Percentiles rank a stretch among this genome's conserved stretches.
phyloP scores from a whole-genome alignment of 2,888 invertebrate species.

The Cephus sareptanus region DNA sequence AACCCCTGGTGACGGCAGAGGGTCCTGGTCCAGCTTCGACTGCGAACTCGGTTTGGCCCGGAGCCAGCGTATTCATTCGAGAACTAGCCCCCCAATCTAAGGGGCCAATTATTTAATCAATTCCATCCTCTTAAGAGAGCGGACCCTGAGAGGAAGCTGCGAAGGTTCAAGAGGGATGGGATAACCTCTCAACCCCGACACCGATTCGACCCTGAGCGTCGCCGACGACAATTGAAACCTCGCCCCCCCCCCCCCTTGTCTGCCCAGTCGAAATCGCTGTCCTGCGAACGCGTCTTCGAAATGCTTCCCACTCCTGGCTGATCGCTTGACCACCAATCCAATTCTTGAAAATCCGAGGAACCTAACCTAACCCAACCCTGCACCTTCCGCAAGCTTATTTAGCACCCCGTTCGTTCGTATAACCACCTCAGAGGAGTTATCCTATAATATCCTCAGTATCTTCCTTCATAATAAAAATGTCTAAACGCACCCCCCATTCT shows the following conservation, averaged over 20 bases:
- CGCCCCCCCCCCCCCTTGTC: conserved; percentile 37
- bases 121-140: conserved; percentile 63
- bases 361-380: neutral
- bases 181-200: conserved; percentile 5
- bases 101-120: conserved; percentile 67
- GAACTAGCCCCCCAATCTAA: conserved; percentile 62
- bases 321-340: too few relatives aligned
- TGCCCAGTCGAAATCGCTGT: conserved; percentile 33
- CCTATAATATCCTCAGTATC: too few relatives aligned
- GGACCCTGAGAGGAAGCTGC: conserved; percentile 23
- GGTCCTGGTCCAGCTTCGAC: neutral
- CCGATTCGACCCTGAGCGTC: conserved; percentile 20
- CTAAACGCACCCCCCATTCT: too few relatives aligned
- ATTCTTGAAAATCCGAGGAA: too few relatives aligned
- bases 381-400: neutral
- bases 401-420: neutral
- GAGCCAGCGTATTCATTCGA: conserved; percentile 64
- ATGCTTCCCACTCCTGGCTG: too few relatives aligned
- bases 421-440: too few relatives aligned
- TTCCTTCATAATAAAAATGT: too few relatives aligned
- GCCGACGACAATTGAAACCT: conserved; percentile 61
- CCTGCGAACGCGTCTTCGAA: neutral
- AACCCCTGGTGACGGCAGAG: conserved; percentile 19
- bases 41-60: conserved; percentile 30
- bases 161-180: conserved; percentile 6